Conservation (phyloP, 2,113 vertebrate species). For the Hyperopisus bebe region DNA sequence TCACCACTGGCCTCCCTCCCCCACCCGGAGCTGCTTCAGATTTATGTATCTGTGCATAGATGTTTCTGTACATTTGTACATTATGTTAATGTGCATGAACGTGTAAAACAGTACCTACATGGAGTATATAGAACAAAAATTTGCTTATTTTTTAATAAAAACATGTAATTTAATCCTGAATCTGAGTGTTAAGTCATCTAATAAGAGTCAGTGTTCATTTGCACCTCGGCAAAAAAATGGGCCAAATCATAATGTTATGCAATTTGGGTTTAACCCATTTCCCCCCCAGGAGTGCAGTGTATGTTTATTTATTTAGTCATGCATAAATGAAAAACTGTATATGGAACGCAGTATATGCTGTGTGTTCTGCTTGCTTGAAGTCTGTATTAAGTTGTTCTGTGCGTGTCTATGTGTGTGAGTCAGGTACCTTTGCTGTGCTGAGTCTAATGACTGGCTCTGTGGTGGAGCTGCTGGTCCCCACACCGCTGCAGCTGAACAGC, state of each 20-base stretch:
- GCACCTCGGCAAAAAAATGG: neutral
- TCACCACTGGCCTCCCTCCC: neutral
- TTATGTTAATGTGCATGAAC: neutral
- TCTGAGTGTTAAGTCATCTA: neutral
- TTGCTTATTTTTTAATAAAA: neutral
- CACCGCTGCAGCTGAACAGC: conserved; percentile 59
- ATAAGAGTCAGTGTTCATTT: neutral
- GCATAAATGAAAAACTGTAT: neutral
- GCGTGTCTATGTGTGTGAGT: neutral
- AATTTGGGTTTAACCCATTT: neutral
- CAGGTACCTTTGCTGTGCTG: conserved; percentile 85
- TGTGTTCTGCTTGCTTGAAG: neutral
- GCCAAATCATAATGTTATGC: neutral
- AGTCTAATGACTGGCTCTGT: conserved; percentile 84
- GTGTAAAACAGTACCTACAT: neutral
- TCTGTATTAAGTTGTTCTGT: neutral
- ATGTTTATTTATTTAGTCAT: neutral
- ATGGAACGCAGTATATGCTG: neutral
- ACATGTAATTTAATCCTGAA: neutral
- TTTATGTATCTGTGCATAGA: neutral
- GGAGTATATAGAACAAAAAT: neutral
- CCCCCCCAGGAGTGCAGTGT: neutral
- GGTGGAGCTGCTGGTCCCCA: conserved; percentile 75
- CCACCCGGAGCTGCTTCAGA: too few species aligned
- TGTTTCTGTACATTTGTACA: neutral